Percentiles rank a stretch among this genome's conserved stretches.
phyloP scores from a whole-genome alignment of 2,113 vertebrate genomes.

The Grantiella picta region DNA sequence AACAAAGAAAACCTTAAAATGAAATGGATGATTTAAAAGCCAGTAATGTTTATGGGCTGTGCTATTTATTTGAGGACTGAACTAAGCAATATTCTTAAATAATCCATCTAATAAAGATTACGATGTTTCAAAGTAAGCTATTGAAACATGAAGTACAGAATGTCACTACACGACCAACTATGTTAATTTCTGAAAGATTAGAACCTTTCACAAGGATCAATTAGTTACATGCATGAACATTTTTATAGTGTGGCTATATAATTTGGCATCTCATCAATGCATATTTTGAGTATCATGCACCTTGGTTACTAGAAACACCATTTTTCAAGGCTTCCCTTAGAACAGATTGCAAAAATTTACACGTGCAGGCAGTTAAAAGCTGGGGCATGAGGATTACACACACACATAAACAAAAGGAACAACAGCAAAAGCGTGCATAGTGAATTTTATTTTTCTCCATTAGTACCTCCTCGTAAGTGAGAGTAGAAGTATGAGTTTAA shows the following conservation, averaged over 20 bases:
- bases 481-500: not conserved
- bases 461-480: not conserved
- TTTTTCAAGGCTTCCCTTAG: not conserved
- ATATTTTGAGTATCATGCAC: not conserved
- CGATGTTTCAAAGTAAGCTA: not conserved
- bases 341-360: not conserved
- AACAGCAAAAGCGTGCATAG: not conserved
- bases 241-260: not conserved
- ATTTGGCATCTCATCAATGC: not conserved
- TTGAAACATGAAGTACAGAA: not conserved
- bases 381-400: not conserved
- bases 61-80: not conserved
- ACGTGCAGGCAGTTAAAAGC: not conserved
- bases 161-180: not conserved
- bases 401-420: not conserved
- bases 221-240: not conserved
- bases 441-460: not conserved
- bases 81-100: not conserved
- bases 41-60: not conserved
- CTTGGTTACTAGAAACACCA: not conserved
- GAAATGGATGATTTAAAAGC: not conserved
- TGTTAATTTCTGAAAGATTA: not conserved
- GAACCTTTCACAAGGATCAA: not conserved
- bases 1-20: not conserved
- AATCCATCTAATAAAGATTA: not conserved